A percentile compares a stretch with the other conserved stretches of the same genome.
phyloP scores from a whole-genome alignment of 2,113 vertebrate genomes.

The Halichoeres trimaculatus region DNA sequence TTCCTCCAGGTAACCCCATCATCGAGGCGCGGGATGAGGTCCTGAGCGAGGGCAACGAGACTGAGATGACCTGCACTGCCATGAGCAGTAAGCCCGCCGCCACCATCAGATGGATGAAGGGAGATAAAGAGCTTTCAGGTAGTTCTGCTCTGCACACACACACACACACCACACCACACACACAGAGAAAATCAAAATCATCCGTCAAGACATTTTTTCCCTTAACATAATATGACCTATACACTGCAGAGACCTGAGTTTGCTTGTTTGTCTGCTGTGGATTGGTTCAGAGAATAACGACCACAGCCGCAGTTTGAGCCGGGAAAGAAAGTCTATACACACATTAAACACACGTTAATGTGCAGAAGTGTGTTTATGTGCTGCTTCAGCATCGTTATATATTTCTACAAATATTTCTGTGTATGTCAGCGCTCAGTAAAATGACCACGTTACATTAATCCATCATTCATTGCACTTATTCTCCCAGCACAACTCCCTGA shows the following conservation, averaged over 20 bases:
- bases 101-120: constrained; percentile 96
- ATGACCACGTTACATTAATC: too few relatives aligned
- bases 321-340: not conserved
- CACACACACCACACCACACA: not conserved
- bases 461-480: too few relatives aligned
- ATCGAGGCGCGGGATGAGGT: constrained; percentile 95
- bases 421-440: too few relatives aligned
- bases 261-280: not conserved
- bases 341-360: too few relatives aligned
- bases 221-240: not conserved
- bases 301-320: constrained; percentile 1
- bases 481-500: too few relatives aligned
- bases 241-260: not conserved
- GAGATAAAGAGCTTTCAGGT: constrained; percentile 94
- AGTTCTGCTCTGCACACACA: constrained; percentile 9
- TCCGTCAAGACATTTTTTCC: constrained; percentile 1
- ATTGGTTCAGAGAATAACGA: not conserved
- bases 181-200: constrained; percentile 12
- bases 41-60: constrained; percentile 93
- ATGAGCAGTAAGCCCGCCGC: constrained; percentile 97
- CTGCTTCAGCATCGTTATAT: too few relatives aligned
- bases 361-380: too few relatives aligned
- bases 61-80: constrained; percentile 95
- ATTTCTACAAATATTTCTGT: too few relatives aligned
- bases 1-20: constrained; percentile 94